These are phyloP conservation scores for Apostichopus leukothele DNA, from an alignment of 53 echinoderm and acorn worm genomes.

Conservation along the genomic window DNA sequence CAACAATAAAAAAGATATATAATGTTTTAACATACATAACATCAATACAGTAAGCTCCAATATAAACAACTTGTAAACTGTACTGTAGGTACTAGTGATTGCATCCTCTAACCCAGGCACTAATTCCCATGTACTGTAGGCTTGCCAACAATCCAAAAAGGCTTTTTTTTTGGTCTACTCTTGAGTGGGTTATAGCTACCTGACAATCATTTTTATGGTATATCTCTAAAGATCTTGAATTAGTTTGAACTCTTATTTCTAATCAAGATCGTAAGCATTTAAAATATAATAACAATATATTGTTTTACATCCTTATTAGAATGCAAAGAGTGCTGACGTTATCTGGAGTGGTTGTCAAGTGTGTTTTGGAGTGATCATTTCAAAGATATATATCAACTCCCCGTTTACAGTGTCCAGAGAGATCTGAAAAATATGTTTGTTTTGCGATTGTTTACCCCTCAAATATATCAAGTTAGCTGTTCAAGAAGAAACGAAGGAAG, in stretches of 20 bases:
- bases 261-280: conserved; percentile 1
- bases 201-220: neutral
- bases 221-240: conserved; percentile 1
- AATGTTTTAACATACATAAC: too few relatives aligned
- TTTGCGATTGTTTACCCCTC: neutral
- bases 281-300: neutral
- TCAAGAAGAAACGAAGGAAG: neutral
- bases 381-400: neutral
- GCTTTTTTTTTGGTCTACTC: too few relatives aligned
- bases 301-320: neutral
- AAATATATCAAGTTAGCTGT: neutral
- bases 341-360: conserved; percentile 3
- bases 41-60: too few relatives aligned
- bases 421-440: neutral
- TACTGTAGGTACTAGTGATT: too few relatives aligned
- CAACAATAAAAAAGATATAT: too few relatives aligned
- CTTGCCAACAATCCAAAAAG: too few relatives aligned
- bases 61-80: too few relatives aligned
- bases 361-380: neutral
- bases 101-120: too few relatives aligned
- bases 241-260: neutral
- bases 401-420: neutral
- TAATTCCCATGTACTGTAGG: too few relatives aligned
- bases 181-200: neutral
- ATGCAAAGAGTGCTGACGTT: neutral